phyloP scores from a whole-genome alignment of 2,888 invertebrate genomes.

The Drosophila pegasa region DNA sequence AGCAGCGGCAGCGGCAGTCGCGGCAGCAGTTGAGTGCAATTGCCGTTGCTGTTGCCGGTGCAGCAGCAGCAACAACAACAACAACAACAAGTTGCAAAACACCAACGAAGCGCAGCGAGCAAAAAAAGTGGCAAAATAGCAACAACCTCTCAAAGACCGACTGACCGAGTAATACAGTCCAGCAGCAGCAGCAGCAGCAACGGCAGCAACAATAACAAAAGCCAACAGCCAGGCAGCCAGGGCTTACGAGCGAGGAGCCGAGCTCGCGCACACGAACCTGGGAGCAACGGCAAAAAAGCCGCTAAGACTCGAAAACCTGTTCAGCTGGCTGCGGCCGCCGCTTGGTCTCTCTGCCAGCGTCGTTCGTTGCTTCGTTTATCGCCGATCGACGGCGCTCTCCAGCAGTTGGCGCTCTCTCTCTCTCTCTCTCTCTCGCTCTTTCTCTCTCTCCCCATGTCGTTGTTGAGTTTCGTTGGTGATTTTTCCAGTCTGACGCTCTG shows the following conservation, averaged over 20 bases:
- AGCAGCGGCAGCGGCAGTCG: slow-evolving; percentile 35
- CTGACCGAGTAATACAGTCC: slow-evolving; percentile 86
- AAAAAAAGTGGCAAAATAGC: slow-evolving; percentile 81
- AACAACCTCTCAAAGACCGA: slow-evolving; percentile 85
- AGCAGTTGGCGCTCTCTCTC: slow-evolving; percentile 9
- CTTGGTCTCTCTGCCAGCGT: slow-evolving; percentile 71
- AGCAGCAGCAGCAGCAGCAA: slow-evolving; percentile 55
- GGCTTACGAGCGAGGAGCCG: slow-evolving; percentile 50
- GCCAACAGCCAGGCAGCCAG: slow-evolving; percentile 51
- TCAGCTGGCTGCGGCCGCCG: slow-evolving; percentile 50
- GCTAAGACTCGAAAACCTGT: slow-evolving; percentile 76
- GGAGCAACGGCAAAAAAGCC: slow-evolving; percentile 73
- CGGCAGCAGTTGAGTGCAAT: slow-evolving; percentile 70
- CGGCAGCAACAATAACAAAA: slow-evolving; percentile 38
- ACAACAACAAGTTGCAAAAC: slow-evolving; percentile 70
- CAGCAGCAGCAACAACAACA: slow-evolving; percentile 32
- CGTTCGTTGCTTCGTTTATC: slow-evolving; percentile 76
- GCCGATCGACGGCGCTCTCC: slow-evolving; percentile 41
- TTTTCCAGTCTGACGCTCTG: slow-evolving; percentile 67
- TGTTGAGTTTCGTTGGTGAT: slow-evolving; percentile 71
- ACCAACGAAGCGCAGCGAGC: slow-evolving; percentile 62
- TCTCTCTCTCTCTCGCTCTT: slow-evolving; percentile 16
- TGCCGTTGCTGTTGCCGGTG: slow-evolving; percentile 62
- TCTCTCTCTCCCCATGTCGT: slow-evolving; percentile 6
- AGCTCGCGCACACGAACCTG: slow-evolving; percentile 58